These are phyloP conservation scores for Prionailurus viverrinus DNA, from an alignment of 2,113 vertebrate genomes.

Conservation along the genomic window DNA sequence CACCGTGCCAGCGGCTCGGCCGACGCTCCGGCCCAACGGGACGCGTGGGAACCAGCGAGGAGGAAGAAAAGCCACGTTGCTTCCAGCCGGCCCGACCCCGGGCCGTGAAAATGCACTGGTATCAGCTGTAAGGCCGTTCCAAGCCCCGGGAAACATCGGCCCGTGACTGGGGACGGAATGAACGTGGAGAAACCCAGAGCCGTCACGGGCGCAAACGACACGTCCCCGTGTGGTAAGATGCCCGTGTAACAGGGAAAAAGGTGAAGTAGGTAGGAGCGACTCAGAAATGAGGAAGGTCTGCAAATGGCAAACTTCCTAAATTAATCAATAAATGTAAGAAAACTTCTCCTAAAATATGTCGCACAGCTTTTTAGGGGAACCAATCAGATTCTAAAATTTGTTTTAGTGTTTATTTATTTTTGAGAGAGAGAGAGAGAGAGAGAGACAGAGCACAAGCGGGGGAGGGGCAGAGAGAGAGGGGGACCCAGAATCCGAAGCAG, in stretches of 20 bases:
- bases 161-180: not conserved
- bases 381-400: not conserved
- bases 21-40: too few species aligned
- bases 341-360: not conserved
- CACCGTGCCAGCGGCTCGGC: not conserved
- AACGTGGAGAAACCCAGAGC: fast-evolving
- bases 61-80: not conserved
- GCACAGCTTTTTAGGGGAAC: too few species aligned
- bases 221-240: fast-evolving
- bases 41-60: too few species aligned
- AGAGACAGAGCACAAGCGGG: too few species aligned
- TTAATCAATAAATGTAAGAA: not conserved
- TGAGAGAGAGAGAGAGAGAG: too few species aligned
- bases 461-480: too few species aligned
- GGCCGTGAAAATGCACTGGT: not conserved
- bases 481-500: too few species aligned
- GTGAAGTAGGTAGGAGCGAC: fast-evolving
- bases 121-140: not conserved
- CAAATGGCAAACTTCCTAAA: not conserved
- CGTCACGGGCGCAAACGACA: not conserved
- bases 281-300: not conserved
- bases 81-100: fast-evolving
- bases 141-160: too few species aligned
- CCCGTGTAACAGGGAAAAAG: not conserved
- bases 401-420: too few species aligned